Evolutionary conservation across 2,113 vertebrate genomes (phyloP), one percentile per base, ranked within the genome.

Genomic region (Oreamnos americanus): DNA sequence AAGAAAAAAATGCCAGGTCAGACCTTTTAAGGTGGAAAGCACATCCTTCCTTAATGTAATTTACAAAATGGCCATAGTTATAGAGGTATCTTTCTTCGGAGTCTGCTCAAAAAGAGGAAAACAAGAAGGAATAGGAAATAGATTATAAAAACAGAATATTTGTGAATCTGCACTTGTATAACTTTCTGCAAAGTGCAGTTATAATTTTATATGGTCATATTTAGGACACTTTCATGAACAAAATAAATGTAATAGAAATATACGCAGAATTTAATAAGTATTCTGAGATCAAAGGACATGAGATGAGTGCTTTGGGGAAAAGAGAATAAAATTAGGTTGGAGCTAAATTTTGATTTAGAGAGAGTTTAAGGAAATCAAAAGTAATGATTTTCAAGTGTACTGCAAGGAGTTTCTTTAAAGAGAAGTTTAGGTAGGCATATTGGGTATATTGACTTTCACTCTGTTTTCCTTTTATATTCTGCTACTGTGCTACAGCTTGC

Each of bases 381-480:
- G 45, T 39, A 74, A 82, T 25, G 28, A 88, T 67, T 82, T 88
- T 92, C 15, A 62, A 91, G 89, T 67, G 21, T 83, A 83, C 96
- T 97, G 90, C 53, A 87, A 93, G 16, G n/a, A 87, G 11, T 90
- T 93, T 89, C 16, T 95, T 93, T 23, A 95, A 91, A 64, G 43
- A 60, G 39, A 95, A 57, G 23, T 33, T n/a, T 49, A 76, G 6
- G 33, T 49, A 67, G n/a, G 2, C 14, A 88, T 57, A 82, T 23
- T 82, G 79, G 30, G 45, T 30, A 79, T 49, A 26, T 87, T 49
- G 15, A 49, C 11, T 96, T 86, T 67, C 17, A 90, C 25, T 89
- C 26, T 86, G 14, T 6, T 67, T 94, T 88, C 51, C n/a, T 91
- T 96, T 11, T 71, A 86, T 88, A 91, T 88, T 87, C 6, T 96